Percentiles rank a stretch among this genome's conserved stretches.
phyloP scores from a whole-genome alignment of 2,888 invertebrate species.

The Tribolium freemani region DNA sequence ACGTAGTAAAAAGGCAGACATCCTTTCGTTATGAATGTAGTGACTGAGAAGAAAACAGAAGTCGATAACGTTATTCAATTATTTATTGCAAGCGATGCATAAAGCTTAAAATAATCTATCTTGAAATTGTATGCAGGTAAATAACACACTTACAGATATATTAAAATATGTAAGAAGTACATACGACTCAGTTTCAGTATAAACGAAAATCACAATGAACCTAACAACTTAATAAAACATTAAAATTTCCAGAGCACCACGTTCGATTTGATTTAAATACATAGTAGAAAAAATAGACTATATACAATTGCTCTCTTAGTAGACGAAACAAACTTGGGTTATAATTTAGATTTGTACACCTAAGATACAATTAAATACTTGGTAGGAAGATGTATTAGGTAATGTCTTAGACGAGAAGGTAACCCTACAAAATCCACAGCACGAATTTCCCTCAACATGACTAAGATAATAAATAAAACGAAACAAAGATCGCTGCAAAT shows the following conservation, averaged over 20 bases:
- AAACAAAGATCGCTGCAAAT: slow-evolving; percentile 42
- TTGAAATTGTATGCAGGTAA: slow-evolving; percentile 54
- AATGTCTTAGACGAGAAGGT: slow-evolving; percentile 42
- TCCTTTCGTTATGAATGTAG: background rate
- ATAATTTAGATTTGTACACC: slow-evolving; percentile 60
- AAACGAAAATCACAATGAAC: slow-evolving; percentile 65
- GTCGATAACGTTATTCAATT: slow-evolving; percentile 45
- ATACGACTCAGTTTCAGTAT: slow-evolving; percentile 61
- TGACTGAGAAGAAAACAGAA: slow-evolving; percentile 13
- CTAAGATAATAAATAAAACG: slow-evolving; percentile 48
- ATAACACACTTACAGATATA: slow-evolving; percentile 57
- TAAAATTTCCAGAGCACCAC: slow-evolving; percentile 67
- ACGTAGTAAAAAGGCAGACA: background rate
- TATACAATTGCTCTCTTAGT: slow-evolving; percentile 53
- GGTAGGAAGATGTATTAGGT: slow-evolving; percentile 67
- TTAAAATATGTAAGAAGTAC: slow-evolving; percentile 59
- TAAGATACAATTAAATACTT: slow-evolving; percentile 66
- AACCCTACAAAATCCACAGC: slow-evolving; percentile 45
- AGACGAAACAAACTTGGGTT: slow-evolving; percentile 46
- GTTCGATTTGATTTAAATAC: slow-evolving; percentile 60
- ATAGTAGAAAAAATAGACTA: slow-evolving; percentile 49
- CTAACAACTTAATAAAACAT: slow-evolving; percentile 54
- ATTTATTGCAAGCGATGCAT: slow-evolving; percentile 67
- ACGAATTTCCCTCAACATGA: slow-evolving; percentile 40
- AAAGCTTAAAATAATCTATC: slow-evolving; percentile 65